Conservation (phyloP, 2,797 vertebrate genomes). For the Lacerta bilineata region DNA sequence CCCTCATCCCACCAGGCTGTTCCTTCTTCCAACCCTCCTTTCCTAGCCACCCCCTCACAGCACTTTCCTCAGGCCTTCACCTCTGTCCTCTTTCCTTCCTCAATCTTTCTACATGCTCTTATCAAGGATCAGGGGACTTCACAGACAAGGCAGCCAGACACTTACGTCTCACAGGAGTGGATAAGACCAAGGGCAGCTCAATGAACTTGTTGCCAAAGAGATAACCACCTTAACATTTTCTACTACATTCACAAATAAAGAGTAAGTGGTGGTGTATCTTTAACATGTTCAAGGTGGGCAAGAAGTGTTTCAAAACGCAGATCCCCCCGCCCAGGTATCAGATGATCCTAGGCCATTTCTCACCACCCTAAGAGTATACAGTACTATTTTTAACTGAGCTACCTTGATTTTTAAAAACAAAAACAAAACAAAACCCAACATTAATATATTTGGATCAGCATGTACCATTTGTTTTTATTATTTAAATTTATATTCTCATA, state of each 20-base stretch:
- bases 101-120: neutral
- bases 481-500: too few species aligned
- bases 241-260: neutral
- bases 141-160: neutral
- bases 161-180: neutral
- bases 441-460: too few species aligned
- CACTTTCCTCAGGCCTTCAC: neutral
- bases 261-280: too few species aligned
- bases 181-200: neutral
- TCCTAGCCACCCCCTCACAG: neutral
- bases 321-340: neutral
- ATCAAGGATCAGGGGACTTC: neutral
- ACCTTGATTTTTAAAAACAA: too few species aligned
- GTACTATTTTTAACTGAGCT: too few species aligned
- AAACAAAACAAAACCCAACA: too few species aligned
- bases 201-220: neutral
- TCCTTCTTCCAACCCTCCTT: neutral
- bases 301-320: neutral
- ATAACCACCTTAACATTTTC: neutral
- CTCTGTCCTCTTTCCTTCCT: neutral
- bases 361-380: neutral
- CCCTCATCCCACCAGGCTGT: neutral
- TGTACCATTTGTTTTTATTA: too few species aligned
- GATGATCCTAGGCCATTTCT: neutral
- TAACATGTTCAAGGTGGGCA: too few species aligned